Evolutionary conservation across 2,888 invertebrate genomes (phyloP), one percentile per base, ranked within the genome.

Genomic region (Lydus trimaculatus): DNA sequence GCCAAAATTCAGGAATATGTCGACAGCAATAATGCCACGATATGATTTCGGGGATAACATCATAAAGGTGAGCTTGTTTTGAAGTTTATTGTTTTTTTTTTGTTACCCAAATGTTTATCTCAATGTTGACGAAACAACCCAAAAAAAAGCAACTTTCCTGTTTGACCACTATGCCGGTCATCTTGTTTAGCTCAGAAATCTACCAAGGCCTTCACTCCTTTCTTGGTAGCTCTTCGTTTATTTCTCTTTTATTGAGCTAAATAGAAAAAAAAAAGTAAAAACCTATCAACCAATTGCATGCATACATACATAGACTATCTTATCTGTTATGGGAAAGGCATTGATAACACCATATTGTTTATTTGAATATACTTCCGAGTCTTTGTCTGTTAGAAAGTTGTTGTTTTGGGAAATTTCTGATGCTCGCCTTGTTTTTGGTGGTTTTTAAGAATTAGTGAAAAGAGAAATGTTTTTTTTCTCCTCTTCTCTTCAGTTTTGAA

Each of bases 1-100:
- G 65, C 70, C 65, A 68, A 71, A 75, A 67, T 66, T 70, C 64
- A 73, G 75, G 86, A 89, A 85, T 84, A 92, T 92, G 92, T 92
- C 92, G 87, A 91, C 92, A 80, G 92, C 91, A 85, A 91, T 92
- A 86, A 92, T 92, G 92, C 90, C 90, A 86, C 90, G 89, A 88
- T 92, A 91, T 87, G 92, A 92, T 82, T 91, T 92, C 87, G 90
- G 90, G 88, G 92, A 92, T 86, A 89, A 90, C 86, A 88, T 90
- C 86, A 88, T 91, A 85, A 91, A 91, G 91, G 91, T 91, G 89
- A 86, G 74, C 11, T 17, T 60, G 28, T 28, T 28, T 4, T 3
- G 4, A 28, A 28, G 4, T n/a, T n/a, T n/a, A n/a, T n/a, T 58
- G 5, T 33, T 33, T 11, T 7, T 33, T 33, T 33, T 33, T 7